Evolutionary conservation across 2,113 vertebrate species (phyloP).

Genomic region (Entelurus aequoreus): DNA sequence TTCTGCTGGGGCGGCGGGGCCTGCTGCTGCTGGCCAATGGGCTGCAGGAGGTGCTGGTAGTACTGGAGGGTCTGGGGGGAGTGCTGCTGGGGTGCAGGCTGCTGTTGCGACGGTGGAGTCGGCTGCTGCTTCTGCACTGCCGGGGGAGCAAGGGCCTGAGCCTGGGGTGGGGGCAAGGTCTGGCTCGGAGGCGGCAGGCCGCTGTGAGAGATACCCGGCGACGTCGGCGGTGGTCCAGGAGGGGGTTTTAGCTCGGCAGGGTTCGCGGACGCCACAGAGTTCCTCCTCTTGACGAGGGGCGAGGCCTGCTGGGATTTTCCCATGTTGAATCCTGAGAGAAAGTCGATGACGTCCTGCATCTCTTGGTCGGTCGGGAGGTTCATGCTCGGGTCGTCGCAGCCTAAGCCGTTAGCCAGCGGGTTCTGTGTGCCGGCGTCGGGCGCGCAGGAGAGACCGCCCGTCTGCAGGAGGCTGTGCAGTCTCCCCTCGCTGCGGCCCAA

Average conservation of each 20-base stretch:
- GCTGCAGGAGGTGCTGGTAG: conserved; percentile 90
- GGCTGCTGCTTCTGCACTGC: conserved; percentile 53
- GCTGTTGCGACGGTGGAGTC: conserved; percentile 52
- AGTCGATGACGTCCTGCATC: conserved; percentile 99
- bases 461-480: conserved; percentile 82
- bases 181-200: conserved; percentile 76
- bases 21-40: conserved; percentile 76
- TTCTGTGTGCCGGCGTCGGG: conserved; percentile 63
- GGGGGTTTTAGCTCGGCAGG: conserved; percentile 83
- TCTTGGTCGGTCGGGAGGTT: conserved; percentile 97
- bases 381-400: conserved; percentile 90
- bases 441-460: conserved; percentile 75
- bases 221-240: conserved; percentile 70
- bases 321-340: conserved; percentile 98
- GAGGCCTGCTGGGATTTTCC: conserved; percentile 96
- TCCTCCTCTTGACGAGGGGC: conserved; percentile 86
- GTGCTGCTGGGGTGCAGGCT: conserved; percentile 69
- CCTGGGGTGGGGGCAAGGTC: conserved; percentile 53
- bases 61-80: conserved; percentile 83
- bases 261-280: conserved; percentile 83
- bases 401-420: conserved; percentile 80
- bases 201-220: conserved; percentile 74
- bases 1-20: conserved; percentile 68
- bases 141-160: conserved; percentile 44
- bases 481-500: conserved; percentile 70